These are phyloP conservation scores for Seriola rivoliana DNA, from an alignment of 2,113 vertebrate genomes.

Conservation along the genomic window DNA sequence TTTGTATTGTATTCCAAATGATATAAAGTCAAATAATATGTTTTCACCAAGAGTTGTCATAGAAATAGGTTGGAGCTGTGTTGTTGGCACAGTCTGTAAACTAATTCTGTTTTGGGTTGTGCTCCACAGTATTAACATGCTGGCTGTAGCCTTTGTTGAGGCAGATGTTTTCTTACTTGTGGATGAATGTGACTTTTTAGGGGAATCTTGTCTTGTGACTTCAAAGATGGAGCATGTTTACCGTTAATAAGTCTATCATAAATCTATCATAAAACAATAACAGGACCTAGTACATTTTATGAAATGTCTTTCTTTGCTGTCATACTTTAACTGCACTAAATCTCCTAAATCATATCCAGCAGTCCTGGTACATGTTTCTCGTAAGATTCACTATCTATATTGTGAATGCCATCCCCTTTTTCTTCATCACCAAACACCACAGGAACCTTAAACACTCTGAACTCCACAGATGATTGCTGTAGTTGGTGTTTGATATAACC, in stretches of 20 bases:
- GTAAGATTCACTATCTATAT: background rate
- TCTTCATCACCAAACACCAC: constrained; percentile 38
- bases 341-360: background rate
- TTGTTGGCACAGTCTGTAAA: constrained; percentile 15
- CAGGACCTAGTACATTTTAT: background rate
- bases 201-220: constrained; percentile 4
- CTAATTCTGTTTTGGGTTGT: background rate
- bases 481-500: constrained; percentile 36
- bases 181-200: constrained; percentile 33
- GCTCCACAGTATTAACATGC: constrained; percentile 32
- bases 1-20: constrained; percentile 33
- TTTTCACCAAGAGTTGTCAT: background rate
- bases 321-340: constrained; percentile 7
- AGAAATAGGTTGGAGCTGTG: background rate
- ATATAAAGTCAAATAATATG: constrained; percentile 17
- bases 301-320: background rate
- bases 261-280: constrained; percentile 21
- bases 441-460: constrained; percentile 45
- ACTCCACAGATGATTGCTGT: constrained; percentile 31
- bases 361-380: background rate
- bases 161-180: constrained; percentile 20
- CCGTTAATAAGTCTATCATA: constrained; percentile 11
- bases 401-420: constrained; percentile 10
- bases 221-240: constrained; percentile 31
- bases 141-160: constrained; percentile 35